phyloP scores from a whole-genome alignment of 2,888 invertebrate species.

The Chaitophorus viminalis region DNA sequence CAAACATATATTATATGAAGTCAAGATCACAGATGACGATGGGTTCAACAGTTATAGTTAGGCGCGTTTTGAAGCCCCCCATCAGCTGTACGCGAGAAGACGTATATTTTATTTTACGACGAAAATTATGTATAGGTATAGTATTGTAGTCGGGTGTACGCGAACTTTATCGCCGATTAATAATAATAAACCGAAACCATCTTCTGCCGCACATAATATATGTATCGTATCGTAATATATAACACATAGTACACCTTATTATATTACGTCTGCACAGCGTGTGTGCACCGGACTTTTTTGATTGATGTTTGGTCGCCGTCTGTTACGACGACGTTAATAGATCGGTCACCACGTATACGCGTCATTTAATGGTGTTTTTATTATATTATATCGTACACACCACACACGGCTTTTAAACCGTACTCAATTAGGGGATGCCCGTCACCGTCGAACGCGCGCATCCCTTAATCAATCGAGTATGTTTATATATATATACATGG shows the following conservation, averaged over 20 bases:
- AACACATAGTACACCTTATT: no score
- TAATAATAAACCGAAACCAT: neutral
- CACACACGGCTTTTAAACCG: neutral
- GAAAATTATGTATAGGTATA: neutral
- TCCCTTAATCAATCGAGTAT: neutral
- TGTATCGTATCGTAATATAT: neutral
- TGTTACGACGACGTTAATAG: no score
- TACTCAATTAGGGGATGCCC: neutral
- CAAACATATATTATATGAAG: no score
- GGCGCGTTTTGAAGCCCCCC: neutral
- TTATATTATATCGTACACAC: neutral
- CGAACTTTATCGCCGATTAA: neutral
- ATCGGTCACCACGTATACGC: no score
- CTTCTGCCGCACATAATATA: neutral
- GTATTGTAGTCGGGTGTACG: neutral
- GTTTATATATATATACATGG: neutral
- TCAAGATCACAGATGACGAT: no score
- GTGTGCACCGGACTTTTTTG: neutral
- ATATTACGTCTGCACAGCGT: neutral
- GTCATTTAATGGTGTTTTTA: neutral
- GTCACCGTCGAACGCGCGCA: neutral
- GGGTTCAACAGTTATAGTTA: no score
- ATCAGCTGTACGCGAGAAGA: no score
- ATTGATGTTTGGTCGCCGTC: neutral
- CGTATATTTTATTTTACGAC: neutral